phyloP scores from a whole-genome alignment of 64 coral and sea anemone species.

The Montipora capricornis region DNA sequence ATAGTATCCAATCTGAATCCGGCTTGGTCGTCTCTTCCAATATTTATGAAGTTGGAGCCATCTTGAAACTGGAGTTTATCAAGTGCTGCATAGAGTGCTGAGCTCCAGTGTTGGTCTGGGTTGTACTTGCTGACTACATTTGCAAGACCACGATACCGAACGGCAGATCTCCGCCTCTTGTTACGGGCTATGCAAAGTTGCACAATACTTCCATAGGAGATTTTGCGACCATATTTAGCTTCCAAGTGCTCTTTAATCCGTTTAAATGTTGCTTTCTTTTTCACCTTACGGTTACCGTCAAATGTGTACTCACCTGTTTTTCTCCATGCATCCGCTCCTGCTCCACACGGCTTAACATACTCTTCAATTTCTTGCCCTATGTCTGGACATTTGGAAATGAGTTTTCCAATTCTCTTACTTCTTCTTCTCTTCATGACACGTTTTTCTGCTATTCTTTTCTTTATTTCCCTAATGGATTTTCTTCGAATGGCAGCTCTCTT shows the following conservation, averaged over 20 bases:
- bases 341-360: slow-evolving; percentile 44
- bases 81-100: slow-evolving; percentile 34
- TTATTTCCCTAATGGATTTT: slow-evolving; percentile 22
- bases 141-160: slow-evolving; percentile 49
- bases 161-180: slow-evolving; percentile 17
- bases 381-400: slow-evolving; percentile 39
- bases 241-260: slow-evolving; percentile 44
- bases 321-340: slow-evolving; percentile 51
- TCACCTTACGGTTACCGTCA: slow-evolving; percentile 60
- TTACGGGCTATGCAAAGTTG: slow-evolving; percentile 64
- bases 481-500: slow-evolving; percentile 54
- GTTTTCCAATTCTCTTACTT: slow-evolving; percentile 33
- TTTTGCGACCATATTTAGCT: background rate
- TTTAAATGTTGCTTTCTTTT: slow-evolving; percentile 63
- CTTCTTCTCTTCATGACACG: slow-evolving; percentile 41
- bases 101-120: slow-evolving; percentile 64
- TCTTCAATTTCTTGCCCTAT: slow-evolving; percentile 55
- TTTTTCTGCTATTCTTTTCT: slow-evolving; percentile 51
- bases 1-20: slow-evolving; percentile 66
- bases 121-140: slow-evolving; percentile 42
- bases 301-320: slow-evolving; percentile 42
- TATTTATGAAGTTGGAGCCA: slow-evolving; percentile 35
- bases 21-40: slow-evolving; percentile 68
- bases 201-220: slow-evolving; percentile 58
- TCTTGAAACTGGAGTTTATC: slow-evolving; percentile 15